A percentile compares a stretch with the other conserved stretches of the same genome.
phyloP scores from a whole-genome alignment of 2,797 vertebrate genomes.

The Cygnus olor region DNA sequence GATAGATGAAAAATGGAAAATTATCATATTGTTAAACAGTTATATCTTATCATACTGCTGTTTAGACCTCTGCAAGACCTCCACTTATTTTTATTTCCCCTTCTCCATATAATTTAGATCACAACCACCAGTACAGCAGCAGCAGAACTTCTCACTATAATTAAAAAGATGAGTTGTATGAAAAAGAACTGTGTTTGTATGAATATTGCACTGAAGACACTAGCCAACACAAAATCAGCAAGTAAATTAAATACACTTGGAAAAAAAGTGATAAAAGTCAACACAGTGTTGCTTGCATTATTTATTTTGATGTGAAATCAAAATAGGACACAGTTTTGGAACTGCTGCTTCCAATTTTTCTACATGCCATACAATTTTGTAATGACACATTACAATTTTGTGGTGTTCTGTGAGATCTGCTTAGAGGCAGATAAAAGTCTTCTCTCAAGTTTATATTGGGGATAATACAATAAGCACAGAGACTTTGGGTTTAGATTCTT shows the following conservation, averaged over 20 bases:
- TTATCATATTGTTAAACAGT: background rate
- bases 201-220: background rate
- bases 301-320: background rate
- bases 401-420: background rate
- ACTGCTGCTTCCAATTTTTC: background rate
- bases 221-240: background rate
- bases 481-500: background rate
- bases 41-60: background rate
- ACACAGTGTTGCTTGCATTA: background rate
- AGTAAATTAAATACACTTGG: background rate
- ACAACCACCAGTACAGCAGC: background rate
- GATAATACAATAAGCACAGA: background rate
- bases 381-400: background rate
- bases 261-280: background rate
- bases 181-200: background rate
- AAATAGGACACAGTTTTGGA: background rate
- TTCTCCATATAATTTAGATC: background rate
- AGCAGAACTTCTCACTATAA: background rate
- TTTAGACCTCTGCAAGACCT: background rate
- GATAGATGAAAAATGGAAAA: background rate
- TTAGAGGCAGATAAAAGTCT: background rate
- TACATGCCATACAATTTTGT: background rate
- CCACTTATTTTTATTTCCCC: background rate
- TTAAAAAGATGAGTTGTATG: background rate
- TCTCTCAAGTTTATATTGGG: background rate